These are phyloP conservation scores for Propithecus deckenii DNA, from an alignment of 2,797 vertebrate species.

Conservation along the genomic window DNA sequence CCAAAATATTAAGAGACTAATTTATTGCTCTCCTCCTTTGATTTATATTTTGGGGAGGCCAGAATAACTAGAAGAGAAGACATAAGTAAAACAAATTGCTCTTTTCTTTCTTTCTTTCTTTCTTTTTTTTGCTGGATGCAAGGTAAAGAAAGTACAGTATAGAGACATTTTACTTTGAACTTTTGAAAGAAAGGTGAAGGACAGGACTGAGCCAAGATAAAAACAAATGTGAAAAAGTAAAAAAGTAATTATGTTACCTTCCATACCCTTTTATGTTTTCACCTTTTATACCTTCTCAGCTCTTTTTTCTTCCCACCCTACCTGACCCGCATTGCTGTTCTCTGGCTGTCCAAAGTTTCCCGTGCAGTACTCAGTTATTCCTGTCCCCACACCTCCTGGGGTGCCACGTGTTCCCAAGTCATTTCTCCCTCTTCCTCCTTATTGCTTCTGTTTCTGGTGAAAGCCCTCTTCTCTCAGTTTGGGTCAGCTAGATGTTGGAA, in stretches of 20 bases:
- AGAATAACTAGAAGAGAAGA: background rate
- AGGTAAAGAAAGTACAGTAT: background rate
- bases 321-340: background rate
- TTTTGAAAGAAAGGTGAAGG: background rate
- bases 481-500: background rate
- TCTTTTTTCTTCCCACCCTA: background rate
- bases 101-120: background rate
- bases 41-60: background rate
- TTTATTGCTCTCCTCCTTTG: background rate
- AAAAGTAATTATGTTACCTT: background rate
- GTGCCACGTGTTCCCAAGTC: background rate
- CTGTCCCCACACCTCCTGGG: background rate
- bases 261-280: background rate
- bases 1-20: background rate
- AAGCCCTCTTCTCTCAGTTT: background rate
- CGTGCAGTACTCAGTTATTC: no score
- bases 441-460: background rate
- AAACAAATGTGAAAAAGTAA: background rate
- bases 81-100: background rate
- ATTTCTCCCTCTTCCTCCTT: background rate
- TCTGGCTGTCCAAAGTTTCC: background rate
- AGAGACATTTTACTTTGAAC: background rate
- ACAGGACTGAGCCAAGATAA: background rate
- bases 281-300: background rate
- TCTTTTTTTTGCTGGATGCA: background rate